phyloP scores from a whole-genome alignment of 1,140 invertebrate species.

The Prorops nasuta region DNA sequence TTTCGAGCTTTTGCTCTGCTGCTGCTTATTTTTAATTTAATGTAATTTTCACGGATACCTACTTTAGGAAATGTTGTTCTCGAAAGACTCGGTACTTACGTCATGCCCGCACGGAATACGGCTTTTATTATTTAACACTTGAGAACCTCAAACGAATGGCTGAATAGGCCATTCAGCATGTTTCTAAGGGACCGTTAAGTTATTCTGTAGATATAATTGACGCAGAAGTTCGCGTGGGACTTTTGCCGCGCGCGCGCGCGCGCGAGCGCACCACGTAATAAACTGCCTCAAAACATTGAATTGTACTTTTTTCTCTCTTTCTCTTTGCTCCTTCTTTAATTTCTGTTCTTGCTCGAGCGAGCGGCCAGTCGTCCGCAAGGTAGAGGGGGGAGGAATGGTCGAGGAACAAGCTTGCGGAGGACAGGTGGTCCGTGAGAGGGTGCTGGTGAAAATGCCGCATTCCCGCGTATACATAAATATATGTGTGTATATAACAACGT shows the following conservation, averaged over 20 bases:
- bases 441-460: too few species aligned
- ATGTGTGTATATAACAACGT: too few species aligned
- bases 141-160: constrained; percentile 51
- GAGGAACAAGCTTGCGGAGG: too few species aligned
- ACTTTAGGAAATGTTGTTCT: too few species aligned
- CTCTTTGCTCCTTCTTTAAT: neutral
- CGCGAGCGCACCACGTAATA: constrained; percentile 29
- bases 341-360: neutral
- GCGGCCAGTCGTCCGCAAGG: neutral
- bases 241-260: constrained; percentile 29
- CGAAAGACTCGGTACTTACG: constrained; percentile 44
- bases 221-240: constrained; percentile 49
- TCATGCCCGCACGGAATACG: constrained; percentile 42
- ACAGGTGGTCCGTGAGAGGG: too few species aligned
- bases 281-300: constrained; percentile 41
- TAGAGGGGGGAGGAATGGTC: neutral
- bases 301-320: constrained; percentile 15
- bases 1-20: constrained; percentile 8
- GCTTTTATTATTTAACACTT: constrained; percentile 56
- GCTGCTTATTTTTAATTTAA: too few species aligned
- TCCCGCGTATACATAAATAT: too few species aligned
- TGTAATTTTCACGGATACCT: too few species aligned
- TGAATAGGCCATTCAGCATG: constrained; percentile 55
- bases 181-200: constrained; percentile 57
- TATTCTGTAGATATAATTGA: constrained; percentile 57